phyloP scores from a whole-genome alignment of 1,140 invertebrate genomes.

The Araneus ventricosus region DNA sequence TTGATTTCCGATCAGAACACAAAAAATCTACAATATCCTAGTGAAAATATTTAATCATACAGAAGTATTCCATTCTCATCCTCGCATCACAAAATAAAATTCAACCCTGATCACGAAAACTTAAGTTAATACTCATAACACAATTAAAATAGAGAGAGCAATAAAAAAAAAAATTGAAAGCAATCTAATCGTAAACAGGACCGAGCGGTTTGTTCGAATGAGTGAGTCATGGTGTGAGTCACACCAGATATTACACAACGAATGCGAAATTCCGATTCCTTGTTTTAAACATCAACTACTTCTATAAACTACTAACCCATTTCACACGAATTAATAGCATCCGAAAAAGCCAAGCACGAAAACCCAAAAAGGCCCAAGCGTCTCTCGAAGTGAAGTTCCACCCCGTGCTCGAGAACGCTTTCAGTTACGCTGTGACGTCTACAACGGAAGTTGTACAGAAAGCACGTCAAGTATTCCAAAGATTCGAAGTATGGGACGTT shows the following conservation, averaged over 20 bases:
- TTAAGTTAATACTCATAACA: not conserved
- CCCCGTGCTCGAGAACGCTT: not conserved
- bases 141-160: not conserved
- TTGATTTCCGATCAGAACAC: too few species aligned
- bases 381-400: slow-evolving; percentile 25
- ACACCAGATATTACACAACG: slow-evolving; percentile 17
- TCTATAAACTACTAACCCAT: slow-evolving; percentile 30
- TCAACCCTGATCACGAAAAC: not conserved
- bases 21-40: too few species aligned
- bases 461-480: slow-evolving; percentile 68
- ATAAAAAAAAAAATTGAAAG: not conserved
- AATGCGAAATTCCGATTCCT: not conserved
- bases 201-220: not conserved
- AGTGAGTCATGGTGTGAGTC: not conserved
- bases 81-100: too few species aligned
- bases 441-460: slow-evolving; percentile 68
- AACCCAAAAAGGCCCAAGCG: slow-evolving; percentile 1
- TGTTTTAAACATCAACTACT: too few species aligned
- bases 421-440: slow-evolving; percentile 66
- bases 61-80: too few species aligned
- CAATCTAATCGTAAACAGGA: not conserved
- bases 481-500: slow-evolving; percentile 64
- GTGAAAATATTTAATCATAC: too few species aligned
- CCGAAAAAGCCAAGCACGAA: slow-evolving; percentile 9
- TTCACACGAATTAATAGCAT: slow-evolving; percentile 30